phyloP scores from a whole-genome alignment of 2,888 invertebrate species.

The Ctena decussata region DNA sequence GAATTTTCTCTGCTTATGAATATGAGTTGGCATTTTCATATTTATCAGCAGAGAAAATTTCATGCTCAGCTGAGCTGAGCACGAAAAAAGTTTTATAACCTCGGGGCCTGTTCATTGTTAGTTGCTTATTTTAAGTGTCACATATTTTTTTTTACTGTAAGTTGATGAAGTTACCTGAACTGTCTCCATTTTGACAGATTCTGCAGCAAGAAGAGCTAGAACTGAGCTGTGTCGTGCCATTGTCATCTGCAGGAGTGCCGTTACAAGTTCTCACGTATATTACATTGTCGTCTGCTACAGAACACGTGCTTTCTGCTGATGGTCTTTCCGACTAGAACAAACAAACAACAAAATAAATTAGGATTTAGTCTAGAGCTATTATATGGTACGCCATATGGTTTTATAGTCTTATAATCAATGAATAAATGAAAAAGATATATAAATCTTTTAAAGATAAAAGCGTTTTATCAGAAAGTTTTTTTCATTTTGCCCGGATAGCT shows the following conservation, averaged over 20 bases:
- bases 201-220: slow-evolving; percentile 44
- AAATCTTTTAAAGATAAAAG: too few relatives aligned
- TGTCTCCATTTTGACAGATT: slow-evolving; percentile 39
- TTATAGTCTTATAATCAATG: too few relatives aligned
- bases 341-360: background rate
- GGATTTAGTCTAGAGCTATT: background rate
- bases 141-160: too few relatives aligned
- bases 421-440: too few relatives aligned
- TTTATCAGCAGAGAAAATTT: background rate
- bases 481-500: too few relatives aligned
- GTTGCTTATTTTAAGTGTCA: too few relatives aligned
- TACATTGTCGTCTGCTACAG: background rate
- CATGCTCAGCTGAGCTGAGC: background rate
- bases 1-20: background rate
- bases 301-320: background rate
- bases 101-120: background rate
- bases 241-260: background rate
- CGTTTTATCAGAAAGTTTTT: too few relatives aligned
- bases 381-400: too few relatives aligned
- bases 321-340: background rate
- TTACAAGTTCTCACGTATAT: background rate
- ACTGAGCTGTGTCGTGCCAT: background rate
- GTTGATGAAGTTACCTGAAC: background rate
- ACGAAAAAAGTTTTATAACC: background rate
- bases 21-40: background rate